These are phyloP conservation scores for Drosophila fulvimacula DNA, from an alignment of 2,888 invertebrate species.

Conservation along the genomic window DNA sequence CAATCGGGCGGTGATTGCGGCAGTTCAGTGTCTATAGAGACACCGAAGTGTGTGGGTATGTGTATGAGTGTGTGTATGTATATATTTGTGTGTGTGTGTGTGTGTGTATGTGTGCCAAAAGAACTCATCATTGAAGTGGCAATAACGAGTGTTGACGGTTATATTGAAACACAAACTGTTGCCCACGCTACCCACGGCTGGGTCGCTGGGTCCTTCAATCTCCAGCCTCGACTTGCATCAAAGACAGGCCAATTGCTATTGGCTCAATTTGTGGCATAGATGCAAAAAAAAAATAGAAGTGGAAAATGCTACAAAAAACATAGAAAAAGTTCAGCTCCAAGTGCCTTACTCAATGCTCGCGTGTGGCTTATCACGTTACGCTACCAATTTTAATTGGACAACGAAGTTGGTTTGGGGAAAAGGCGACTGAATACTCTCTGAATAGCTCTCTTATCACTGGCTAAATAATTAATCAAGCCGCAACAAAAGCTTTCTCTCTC, in stretches of 20 bases:
- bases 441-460: slow-evolving; percentile 55
- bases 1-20: slow-evolving; percentile 42
- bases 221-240: slow-evolving; percentile 31
- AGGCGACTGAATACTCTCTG: slow-evolving; percentile 1
- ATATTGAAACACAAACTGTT: slow-evolving; percentile 62
- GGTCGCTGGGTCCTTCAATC: neutral
- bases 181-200: neutral
- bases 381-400: slow-evolving; percentile 64
- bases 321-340: slow-evolving; percentile 13
- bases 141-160: slow-evolving; percentile 72
- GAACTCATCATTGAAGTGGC: slow-evolving; percentile 69
- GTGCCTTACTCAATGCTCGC: slow-evolving; percentile 43
- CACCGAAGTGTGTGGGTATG: slow-evolving; percentile 8
- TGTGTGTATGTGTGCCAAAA: slow-evolving; percentile 22
- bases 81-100: slow-evolving; percentile 5
- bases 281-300: slow-evolving; percentile 10
- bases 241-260: slow-evolving; percentile 51
- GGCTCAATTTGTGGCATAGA: slow-evolving; percentile 40
- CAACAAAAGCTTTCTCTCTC: slow-evolving; percentile 54
- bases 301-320: neutral
- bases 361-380: slow-evolving; percentile 63
- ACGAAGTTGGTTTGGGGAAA: slow-evolving; percentile 8
- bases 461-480: slow-evolving; percentile 75
- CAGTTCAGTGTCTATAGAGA: slow-evolving; percentile 28
- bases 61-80: slow-evolving; percentile 12